phyloP scores from a whole-genome alignment of 2,797 vertebrate genomes.

The Menidia menidia region DNA sequence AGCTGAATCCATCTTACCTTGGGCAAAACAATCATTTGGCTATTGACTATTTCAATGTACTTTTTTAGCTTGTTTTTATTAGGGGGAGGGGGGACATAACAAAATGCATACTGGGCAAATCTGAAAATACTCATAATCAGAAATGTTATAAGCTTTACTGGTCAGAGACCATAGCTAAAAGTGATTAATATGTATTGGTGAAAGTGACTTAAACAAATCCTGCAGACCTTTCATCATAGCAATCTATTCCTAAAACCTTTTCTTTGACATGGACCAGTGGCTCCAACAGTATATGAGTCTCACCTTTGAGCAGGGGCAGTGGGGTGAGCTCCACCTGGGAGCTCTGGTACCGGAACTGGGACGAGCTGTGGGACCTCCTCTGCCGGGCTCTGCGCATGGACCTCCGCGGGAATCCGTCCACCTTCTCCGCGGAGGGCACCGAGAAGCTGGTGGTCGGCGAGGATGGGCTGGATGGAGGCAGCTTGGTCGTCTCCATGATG shows the following conservation, averaged over 20 bases:
- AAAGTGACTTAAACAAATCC: not conserved
- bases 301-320: conserved; percentile 93
- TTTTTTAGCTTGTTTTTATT: conserved; percentile 6
- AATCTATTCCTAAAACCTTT: not conserved
- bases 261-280: too few species aligned
- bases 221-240: not conserved
- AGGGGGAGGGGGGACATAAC: not conserved
- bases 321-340: conserved; percentile 94
- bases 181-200: conserved; percentile 13
- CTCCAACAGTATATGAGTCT: conserved; percentile 44
- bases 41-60: not conserved
- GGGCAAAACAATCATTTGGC: not conserved
- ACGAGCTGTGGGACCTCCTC: conserved; percentile 93
- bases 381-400: conserved; percentile 92
- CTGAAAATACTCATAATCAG: not conserved
- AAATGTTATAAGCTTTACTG: conserved; percentile 30
- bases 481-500: conserved; percentile 86
- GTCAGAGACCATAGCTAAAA: conserved; percentile 19
- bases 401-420: conserved; percentile 93
- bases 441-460: conserved; percentile 91
- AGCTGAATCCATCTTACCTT: not conserved
- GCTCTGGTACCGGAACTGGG: conserved; percentile 96
- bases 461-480: conserved; percentile 91
- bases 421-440: conserved; percentile 92
- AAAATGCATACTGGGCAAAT: not conserved